Conservation (phyloP, 1,140 invertebrate species). For the Drosophila willistoni region DNA sequence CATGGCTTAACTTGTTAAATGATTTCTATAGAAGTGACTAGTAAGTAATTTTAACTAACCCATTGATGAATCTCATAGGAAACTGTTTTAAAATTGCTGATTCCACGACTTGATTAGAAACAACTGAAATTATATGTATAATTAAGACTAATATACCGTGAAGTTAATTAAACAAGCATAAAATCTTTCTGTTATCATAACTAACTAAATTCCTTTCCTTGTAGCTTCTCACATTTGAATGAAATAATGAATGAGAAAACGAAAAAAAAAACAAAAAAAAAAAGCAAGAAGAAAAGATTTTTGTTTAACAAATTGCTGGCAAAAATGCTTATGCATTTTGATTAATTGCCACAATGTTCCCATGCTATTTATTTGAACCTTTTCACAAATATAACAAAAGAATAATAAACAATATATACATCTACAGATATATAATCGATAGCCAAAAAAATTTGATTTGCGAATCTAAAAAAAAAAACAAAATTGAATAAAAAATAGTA, state of each 20-base stretch:
- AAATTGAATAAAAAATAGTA: slow-evolving; percentile 25
- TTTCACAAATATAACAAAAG: slow-evolving; percentile 61
- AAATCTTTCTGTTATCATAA: not conserved
- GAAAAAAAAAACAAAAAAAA: not conserved
- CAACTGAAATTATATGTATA: not conserved
- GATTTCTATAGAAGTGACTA: no score
- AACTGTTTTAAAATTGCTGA: no score
- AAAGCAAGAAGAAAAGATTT: slow-evolving; percentile 1
- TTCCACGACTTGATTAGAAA: no score
- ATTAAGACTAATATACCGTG: no score
- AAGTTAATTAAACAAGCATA: not conserved
- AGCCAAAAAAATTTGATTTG: slow-evolving; percentile 62
- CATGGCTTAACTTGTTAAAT: no score
- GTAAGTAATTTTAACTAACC: no score
- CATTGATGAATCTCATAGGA: no score
- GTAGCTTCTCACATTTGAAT: not conserved
- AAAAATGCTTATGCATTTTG: slow-evolving; percentile 67
- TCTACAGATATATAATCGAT: slow-evolving; percentile 48
- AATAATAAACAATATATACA: slow-evolving; percentile 53
- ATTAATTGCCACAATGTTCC: slow-evolving; percentile 75
- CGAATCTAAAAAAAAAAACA: slow-evolving; percentile 34
- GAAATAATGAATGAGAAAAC: not conserved
- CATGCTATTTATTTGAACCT: slow-evolving; percentile 61
- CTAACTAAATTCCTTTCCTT: slow-evolving; percentile 1
- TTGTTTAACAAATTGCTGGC: slow-evolving; percentile 40